Evolutionary conservation across 2,888 invertebrate genomes (phyloP).

Genomic region (Synanthedon vespiformis): DNA sequence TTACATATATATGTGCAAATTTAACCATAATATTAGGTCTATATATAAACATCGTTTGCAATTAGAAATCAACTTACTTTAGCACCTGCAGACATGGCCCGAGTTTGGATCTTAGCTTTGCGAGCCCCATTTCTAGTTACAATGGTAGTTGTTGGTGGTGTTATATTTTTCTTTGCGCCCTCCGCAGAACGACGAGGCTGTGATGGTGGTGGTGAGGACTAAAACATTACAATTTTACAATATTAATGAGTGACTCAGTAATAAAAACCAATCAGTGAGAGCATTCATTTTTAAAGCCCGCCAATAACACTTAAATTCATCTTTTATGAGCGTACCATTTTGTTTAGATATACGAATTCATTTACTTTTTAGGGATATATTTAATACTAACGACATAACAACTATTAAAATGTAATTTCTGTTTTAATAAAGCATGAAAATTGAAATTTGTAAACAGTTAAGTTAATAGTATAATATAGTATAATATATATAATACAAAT

Average conservation of each 20-base stretch:
- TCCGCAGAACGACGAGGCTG: constrained; percentile 34
- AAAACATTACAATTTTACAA: constrained; percentile 7
- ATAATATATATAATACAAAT: too few relatives aligned
- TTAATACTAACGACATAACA: too few relatives aligned
- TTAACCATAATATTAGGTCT: too few relatives aligned
- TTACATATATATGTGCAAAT: too few relatives aligned
- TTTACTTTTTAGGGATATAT: too few relatives aligned
- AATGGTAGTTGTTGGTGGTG: constrained; percentile 52
- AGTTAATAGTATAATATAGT: too few relatives aligned
- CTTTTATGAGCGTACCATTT: too few relatives aligned
- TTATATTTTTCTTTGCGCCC: constrained; percentile 41
- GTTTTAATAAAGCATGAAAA: too few relatives aligned
- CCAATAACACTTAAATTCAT: constrained; percentile 2
- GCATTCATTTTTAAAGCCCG: constrained; percentile 9
- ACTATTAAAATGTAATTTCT: too few relatives aligned
- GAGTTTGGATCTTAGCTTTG: constrained; percentile 74
- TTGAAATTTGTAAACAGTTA: too few relatives aligned
- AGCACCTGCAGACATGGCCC: constrained; percentile 68
- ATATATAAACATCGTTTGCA: not conserved
- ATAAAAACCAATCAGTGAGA: constrained; percentile 5
- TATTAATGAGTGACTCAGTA: not conserved
- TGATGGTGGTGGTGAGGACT: constrained; percentile 31
- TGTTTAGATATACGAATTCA: too few relatives aligned
- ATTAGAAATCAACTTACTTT: constrained; percentile 32
- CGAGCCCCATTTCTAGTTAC: constrained; percentile 73